Evolutionary conservation across 2,888 invertebrate species (phyloP), one percentile per base, ranked within the genome.

Genomic region (Cephalotes varians): DNA sequence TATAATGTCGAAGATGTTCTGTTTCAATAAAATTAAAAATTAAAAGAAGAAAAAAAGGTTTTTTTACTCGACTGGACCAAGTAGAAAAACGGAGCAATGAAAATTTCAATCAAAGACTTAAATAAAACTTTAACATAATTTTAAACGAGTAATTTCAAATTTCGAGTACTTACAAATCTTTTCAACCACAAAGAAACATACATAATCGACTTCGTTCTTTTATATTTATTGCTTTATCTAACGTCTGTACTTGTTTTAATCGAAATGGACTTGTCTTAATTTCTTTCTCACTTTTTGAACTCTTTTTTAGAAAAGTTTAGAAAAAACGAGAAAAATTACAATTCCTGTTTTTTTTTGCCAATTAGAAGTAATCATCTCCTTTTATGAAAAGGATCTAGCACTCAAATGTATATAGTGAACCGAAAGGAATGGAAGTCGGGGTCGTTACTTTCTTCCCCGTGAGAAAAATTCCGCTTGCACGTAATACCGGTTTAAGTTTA

Each of bases 381-480:
- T 44, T 73, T 21, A 60, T 15, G 31, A 60, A n/a, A 28, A 73
- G 15, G n/a, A 31, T n/a, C 37, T 34, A 58, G 4, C 4, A 72
- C 12, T 25, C 15, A 9, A 72, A 56, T 28, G 21, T n/a, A 37
- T 9, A 10, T 44, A 18, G 18, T 25, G 49, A 4, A 10, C 25
- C 25, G 18, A 64, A 37, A 34, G 37, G 49, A 51, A 40, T 67
- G 51, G 40, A 6, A 37, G 76, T 10, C 28, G 28, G 25, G 34
- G 65, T 25, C 28, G n/a, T 76, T 80, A 76, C 60, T 80, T 62
- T 76, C 74, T 73, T 51, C 31, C 34, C 49, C 58, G 40, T 28
- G 47, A 76, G 74, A 82, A 72, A 74, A 84, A 86, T 84, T 74
- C 44, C 37, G 40, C 40, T 54, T 2, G 40, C 2, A 54, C 51